A percentile compares a stretch with the other conserved stretches of the same genome.
Evolutionary conservation across 2,797 vertebrate genomes (phyloP).

Genomic region (Hippopotamyrus pictus): DNA sequence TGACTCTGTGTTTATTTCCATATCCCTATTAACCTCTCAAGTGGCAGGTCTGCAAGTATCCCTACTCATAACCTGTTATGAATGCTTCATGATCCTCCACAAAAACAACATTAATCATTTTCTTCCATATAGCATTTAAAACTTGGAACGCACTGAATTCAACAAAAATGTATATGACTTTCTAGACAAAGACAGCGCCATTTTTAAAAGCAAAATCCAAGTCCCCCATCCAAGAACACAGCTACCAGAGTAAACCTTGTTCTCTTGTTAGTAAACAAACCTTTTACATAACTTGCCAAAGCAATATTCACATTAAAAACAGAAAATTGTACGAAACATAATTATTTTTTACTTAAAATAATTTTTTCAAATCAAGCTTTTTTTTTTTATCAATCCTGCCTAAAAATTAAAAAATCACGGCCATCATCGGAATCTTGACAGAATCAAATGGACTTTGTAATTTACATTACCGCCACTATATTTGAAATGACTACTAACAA

Average conservation of each 20-base stretch:
- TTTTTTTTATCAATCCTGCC: not conserved
- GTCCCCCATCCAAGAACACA: not conserved
- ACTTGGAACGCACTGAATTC: not conserved
- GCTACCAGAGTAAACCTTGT: not conserved
- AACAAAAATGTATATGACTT: not conserved
- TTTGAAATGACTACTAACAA: not conserved
- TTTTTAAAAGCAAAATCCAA: not conserved
- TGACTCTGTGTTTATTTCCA: not conserved
- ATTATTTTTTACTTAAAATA: not conserved
- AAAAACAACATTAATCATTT: not conserved
- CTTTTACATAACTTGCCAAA: not conserved
- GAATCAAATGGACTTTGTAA: not conserved
- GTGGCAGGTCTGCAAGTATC: not conserved
- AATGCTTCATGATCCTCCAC: not conserved
- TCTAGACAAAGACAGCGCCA: not conserved
- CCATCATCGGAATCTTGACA: not conserved
- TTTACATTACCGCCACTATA: not conserved
- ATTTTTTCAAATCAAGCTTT: not conserved
- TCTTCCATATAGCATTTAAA: not conserved
- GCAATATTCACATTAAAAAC: not conserved
- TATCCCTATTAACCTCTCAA: slow-evolving; percentile 10
- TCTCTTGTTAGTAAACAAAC: not conserved
- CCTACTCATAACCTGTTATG: not conserved
- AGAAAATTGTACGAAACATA: not conserved
- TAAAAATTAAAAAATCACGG: not conserved